Base-by-base conservation (phyloP, 2,888 invertebrate species). In the Oegoconia quadripuncta region DNA sequence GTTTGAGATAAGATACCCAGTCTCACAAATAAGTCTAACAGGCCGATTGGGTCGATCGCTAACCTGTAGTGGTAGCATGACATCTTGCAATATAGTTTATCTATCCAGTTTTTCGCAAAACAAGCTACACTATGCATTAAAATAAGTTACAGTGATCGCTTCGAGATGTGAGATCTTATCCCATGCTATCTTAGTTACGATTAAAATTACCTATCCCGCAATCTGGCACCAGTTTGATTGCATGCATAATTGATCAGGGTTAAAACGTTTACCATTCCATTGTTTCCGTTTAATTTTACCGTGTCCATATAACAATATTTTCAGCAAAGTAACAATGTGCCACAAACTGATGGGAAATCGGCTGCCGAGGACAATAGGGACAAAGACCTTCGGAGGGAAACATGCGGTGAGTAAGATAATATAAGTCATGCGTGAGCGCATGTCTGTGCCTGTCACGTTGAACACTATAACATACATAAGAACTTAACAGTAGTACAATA, bases 361-460 rank as follows among this genome's bases (percentile, higher is more conserved):
- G 43, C 45, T 12, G 48, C 52, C 13, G 60, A 52, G 37, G 65
- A 74, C 49, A 69, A 65, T 54, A 74, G 60, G 42, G 77, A 80
- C 45, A 74, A 63, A 55, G 77, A 80, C 41, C 62, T 81, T 47
- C 72, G 77, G 3, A 63, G 86, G 32, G 79, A 81, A 48, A 65
- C 56, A 41, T 72, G 76, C 37, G 77, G 78, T 78, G 51, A 75
- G 77, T 59, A 9, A 36, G 13, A 25, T 20, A 13, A n/a, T n/a
- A n/a, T n/a, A n/a, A n/a, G n/a, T n/a, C n/a, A n/a, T n/a, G n/a
- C n/a, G n/a, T n/a, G n/a, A n/a, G n/a, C n/a, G n/a, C n/a, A n/a
- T n/a, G n/a, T n/a, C n/a, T n/a, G n/a, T n/a, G n/a, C n/a, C n/a
- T n/a, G n/a, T n/a, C n/a, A n/a, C n/a, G n/a, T n/a, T n/a, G n/a